phyloP scores from a whole-genome alignment of 1,140 invertebrate species.

The Octopus bimaculoides region DNA sequence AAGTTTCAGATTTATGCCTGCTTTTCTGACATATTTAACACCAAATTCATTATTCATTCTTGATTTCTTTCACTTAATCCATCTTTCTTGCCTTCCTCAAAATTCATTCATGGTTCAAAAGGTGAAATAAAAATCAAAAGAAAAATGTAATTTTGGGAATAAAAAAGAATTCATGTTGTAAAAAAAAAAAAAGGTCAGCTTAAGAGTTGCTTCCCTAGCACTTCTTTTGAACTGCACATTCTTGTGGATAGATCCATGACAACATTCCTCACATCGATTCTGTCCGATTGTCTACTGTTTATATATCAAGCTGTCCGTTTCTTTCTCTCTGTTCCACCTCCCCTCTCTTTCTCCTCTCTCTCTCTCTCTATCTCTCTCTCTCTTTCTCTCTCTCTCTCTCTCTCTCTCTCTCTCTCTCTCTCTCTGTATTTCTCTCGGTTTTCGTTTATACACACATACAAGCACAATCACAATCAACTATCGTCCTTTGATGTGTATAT shows the following conservation, averaged over 20 bases:
- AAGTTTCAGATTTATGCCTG: not conserved
- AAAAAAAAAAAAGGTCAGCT: too few species aligned
- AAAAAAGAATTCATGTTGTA: too few species aligned
- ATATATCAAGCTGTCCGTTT: too few species aligned
- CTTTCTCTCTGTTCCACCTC: not conserved
- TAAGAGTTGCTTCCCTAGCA: too few species aligned
- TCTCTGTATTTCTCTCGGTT: slow-evolving; percentile 10
- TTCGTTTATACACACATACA: not conserved
- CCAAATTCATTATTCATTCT: slow-evolving; percentile 12
- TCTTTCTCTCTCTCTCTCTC: slow-evolving; percentile 11
- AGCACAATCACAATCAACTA: not conserved
- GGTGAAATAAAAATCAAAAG: too few species aligned
- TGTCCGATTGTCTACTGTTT: too few species aligned
- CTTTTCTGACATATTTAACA: slow-evolving; percentile 21
- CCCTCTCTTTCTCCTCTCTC: slow-evolving; percentile 3
- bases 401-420: slow-evolving; percentile 4
- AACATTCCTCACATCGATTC: too few species aligned
- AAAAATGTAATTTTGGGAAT: too few species aligned
- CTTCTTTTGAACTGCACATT: too few species aligned
- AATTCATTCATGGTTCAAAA: not conserved
- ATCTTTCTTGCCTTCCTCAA: slow-evolving; percentile 3
- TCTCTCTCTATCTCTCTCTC: slow-evolving; percentile 20
- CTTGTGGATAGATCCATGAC: too few species aligned
- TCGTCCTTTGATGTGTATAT: not conserved
- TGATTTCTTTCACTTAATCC: slow-evolving; percentile 14